These are phyloP conservation scores for Drosophila anomelani DNA, from an alignment of 2,888 invertebrate species.

Conservation along the genomic window DNA sequence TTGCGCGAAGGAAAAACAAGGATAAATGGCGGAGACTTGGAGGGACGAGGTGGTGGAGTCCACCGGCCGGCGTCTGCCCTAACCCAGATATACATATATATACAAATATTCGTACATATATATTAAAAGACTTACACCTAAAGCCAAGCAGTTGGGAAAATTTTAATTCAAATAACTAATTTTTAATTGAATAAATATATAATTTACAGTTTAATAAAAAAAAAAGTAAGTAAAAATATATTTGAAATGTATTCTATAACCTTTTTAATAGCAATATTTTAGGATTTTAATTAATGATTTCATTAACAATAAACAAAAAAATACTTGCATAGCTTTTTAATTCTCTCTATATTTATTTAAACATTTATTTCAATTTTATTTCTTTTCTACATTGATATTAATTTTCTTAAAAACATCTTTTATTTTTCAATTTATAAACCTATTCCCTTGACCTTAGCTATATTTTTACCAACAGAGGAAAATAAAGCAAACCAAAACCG, in stretches of 20 bases:
- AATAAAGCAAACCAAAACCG: constrained; percentile 22
- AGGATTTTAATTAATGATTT: not conserved
- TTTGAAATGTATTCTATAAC: not conserved
- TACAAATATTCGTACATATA: not conserved
- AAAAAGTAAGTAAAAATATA: not conserved
- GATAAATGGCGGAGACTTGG: not conserved
- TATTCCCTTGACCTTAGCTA: not conserved
- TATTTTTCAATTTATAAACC: not conserved
- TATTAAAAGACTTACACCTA: not conserved
- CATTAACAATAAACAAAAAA: not conserved
- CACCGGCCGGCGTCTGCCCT: constrained; percentile 49
- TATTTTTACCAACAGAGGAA: not conserved
- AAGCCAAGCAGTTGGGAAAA: not conserved
- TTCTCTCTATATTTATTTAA: not conserved
- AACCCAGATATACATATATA: constrained; percentile 56
- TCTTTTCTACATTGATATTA: not conserved
- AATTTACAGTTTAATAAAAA: not conserved
- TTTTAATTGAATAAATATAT: too few species aligned
- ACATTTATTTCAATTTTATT: too few species aligned
- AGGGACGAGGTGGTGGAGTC: not conserved
- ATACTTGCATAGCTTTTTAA: not conserved
- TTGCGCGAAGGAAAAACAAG: constrained; percentile 45
- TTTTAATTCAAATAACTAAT: too few species aligned
- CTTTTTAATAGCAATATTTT: not conserved
- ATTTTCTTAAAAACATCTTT: not conserved